Base-by-base conservation (phyloP, 2,113 vertebrate genomes). In the Phoenicopterus ruber region DNA sequence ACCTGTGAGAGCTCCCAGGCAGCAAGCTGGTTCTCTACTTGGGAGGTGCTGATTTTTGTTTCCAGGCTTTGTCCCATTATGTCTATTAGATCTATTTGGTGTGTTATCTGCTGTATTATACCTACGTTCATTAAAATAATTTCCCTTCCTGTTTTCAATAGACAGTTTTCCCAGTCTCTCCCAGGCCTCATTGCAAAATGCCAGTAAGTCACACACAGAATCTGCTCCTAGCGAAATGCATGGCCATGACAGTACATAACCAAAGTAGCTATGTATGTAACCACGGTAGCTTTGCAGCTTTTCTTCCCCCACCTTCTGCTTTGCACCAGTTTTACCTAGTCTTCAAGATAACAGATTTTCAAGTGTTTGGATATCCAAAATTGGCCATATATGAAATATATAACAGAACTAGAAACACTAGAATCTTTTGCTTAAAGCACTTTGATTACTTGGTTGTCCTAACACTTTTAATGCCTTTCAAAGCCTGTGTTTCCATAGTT, bases 141-240 rank as follows among this genome's bases (percentile, higher is more conserved):
- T 96, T 88, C 97, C 78, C 90, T 98, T 96, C 98, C 59, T 97
- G 94, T 98, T 98, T 98, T 90, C 95, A 98, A 91, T 36, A 99
- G 99, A 98, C 98, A 15, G 98, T 99, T 97, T 99, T 99, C 93
- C 99, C 99, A 72, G 65, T 99, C 54, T 98, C 99, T 92, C 97
- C 98, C 91, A 98, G 99, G 94, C 99, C 99, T 22, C 98, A 99
- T 90, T 99, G 99, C 98, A 99, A 99, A 98, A 98, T 96, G 24
- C 96, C 98, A 3, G 99, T 99, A 99, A 99, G 99, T 99, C 72
- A 88, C 63, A 40, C 11, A 29, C 5, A 59, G 36, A 76, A 55
- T 25, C 36, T 42, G 21, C 80, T 77, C n/a, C 54, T 46, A 67
- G 49, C 71, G 82, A 88, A 72, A 62, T 67, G 93, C 92, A 94